Evolutionary conservation across 2,888 invertebrate genomes (phyloP).

Genomic region (Calameuta filiformis): DNA sequence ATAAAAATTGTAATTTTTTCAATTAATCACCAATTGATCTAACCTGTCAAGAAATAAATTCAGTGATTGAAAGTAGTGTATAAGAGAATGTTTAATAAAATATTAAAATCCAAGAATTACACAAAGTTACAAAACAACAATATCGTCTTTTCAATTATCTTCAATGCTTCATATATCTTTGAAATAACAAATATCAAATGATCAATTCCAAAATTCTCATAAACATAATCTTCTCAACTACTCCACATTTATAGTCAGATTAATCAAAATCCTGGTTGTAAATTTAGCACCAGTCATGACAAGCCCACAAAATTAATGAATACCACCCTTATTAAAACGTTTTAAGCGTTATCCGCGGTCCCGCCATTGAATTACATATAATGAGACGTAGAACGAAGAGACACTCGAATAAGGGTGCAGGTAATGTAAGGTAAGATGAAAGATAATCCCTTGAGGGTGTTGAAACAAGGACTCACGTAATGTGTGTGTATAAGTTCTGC

Average conservation of each 20-base stretch:
- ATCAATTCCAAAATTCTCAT: neutral
- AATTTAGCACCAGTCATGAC: neutral
- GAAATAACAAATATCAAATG: neutral
- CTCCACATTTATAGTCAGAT: neutral
- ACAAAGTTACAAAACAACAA: neutral
- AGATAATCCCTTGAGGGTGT: conserved; percentile 47
- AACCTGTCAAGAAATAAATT: no score
- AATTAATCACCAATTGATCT: neutral
- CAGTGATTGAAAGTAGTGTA: neutral
- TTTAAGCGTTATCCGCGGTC: neutral
- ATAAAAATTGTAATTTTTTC: neutral
- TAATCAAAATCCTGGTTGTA: neutral
- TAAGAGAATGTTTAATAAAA: neutral
- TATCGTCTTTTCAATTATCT: neutral
- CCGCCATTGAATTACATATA: neutral
- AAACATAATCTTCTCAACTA: neutral
- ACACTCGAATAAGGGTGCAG: neutral
- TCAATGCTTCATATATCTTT: neutral
- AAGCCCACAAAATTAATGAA: neutral
- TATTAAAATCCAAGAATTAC: neutral
- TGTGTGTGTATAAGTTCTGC: neutral
- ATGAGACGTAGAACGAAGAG: neutral
- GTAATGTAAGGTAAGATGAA: conserved; percentile 16
- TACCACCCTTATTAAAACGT: neutral
- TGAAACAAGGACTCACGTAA: conserved; percentile 22